Conservation (phyloP, 2,113 vertebrate genomes). For the Larimichthys crocea region DNA sequence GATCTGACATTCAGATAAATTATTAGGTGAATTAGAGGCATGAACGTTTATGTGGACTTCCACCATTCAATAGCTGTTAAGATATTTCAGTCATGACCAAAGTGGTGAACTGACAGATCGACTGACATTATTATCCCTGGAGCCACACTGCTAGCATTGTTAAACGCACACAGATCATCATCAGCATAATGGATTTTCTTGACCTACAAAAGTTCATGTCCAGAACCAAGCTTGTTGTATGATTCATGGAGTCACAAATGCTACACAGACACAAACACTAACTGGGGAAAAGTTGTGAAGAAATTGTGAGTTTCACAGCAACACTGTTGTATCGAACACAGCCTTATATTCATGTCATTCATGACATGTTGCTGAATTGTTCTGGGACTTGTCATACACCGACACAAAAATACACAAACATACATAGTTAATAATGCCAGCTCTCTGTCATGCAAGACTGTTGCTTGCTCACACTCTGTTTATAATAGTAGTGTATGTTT, state of each 20-base stretch:
- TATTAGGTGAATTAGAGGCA: no score
- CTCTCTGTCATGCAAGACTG: constrained; percentile 11
- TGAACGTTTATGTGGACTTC: not conserved
- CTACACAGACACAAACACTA: not conserved
- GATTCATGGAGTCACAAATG: not conserved
- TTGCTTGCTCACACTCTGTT: constrained; percentile 29
- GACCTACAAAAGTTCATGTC: not conserved
- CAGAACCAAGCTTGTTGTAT: not conserved
- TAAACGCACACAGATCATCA: not conserved
- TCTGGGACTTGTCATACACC: constrained; percentile 4
- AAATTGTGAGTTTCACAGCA: not conserved
- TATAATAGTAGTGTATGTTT: constrained; percentile 34
- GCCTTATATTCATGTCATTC: not conserved
- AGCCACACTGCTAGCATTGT: not conserved
- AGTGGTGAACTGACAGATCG: not conserved
- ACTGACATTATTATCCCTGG: not conserved
- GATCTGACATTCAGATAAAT: not conserved
- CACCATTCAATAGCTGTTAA: not conserved
- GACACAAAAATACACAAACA: constrained; percentile 18
- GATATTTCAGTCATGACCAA: not conserved
- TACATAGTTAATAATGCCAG: not conserved
- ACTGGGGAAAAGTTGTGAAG: not conserved
- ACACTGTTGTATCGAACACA: not conserved
- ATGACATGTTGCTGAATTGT: constrained; percentile 16
- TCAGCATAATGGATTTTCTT: not conserved